A percentile compares a stretch with the other conserved stretches of the same genome.
Evolutionary conservation across 2,888 invertebrate genomes (phyloP).

Genomic region (Drosophila niveifrons): DNA sequence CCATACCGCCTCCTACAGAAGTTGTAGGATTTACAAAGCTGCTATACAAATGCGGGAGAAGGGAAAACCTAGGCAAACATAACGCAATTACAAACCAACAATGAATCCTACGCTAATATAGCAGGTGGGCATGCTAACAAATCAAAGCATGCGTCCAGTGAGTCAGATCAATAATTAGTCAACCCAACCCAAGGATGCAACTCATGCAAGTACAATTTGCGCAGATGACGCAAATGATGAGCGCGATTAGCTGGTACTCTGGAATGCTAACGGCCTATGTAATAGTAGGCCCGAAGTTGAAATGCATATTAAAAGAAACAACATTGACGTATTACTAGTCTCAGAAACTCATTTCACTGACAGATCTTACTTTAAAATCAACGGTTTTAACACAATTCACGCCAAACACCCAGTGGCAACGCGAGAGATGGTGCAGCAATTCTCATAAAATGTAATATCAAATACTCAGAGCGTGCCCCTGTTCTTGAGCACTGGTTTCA

Average conservation of each 20-base stretch:
- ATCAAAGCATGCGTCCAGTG: not conserved
- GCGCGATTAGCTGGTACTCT: not conserved
- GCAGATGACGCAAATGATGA: slow-evolving; percentile 1
- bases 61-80: not conserved
- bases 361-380: no score
- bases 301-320: no score
- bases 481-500: no score
- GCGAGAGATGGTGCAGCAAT: no score
- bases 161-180: not conserved
- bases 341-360: no score
- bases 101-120: not conserved
- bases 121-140: not conserved
- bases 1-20: not conserved
- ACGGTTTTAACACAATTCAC: no score
- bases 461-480: no score
- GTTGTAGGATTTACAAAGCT: not conserved
- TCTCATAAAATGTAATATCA: no score
- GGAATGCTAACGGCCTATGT: slow-evolving; percentile 19
- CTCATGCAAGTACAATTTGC: slow-evolving; percentile 7
- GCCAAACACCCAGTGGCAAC: no score
- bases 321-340: no score
- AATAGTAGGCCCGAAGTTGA: not conserved
- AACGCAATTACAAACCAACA: not conserved
- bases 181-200: not conserved
- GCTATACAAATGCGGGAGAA: not conserved